Evolutionary conservation across 2,888 invertebrate genomes (phyloP), one percentile per base, ranked within the genome.

Genomic region (Anarsia innoxiella): DNA sequence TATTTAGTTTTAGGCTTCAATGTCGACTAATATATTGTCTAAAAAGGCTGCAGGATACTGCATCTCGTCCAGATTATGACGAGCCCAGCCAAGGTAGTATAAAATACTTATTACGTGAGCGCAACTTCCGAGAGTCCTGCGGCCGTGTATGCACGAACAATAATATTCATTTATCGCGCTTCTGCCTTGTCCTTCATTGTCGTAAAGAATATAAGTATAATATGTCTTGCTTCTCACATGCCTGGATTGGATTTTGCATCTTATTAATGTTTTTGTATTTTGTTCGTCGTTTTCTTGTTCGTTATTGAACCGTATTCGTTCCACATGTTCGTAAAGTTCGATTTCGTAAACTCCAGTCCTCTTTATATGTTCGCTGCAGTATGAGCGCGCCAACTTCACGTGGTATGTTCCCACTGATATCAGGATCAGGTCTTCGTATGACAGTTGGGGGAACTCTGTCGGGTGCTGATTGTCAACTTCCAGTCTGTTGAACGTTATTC

Each of bases 401-500:
- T 36, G 31, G 26, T 37, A 31, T 27, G 37, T 31, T 5, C 33
- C 33, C 6, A 33, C 10, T 26, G 33, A 5, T 1, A 33, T n/a
- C 9, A 25, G 4, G 3, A 33, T 33, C 10, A 33, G 9, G 1
- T 31, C 30, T 10, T 30, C 16, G 8, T 15, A 3, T 10, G 15
- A 2, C 9, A 30, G n/a, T n/a, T 10, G 1, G 2, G 30, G 30
- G 10, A 30, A 30, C 12, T 32, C 37, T 15, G 12, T 11, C n/a
- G 28, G 5, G n/a, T 27, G 19, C 9, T 26, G 37, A 32, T 12
- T 11, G 31, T 37, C 27, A 15, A 32, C 41, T n/a, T 27, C 36
- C n/a, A 42, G 32, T 13, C 37, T 27, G 12, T 23, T 3, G 36
- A 48, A 48, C 10, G 34, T 37, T 13, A 39, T 29, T 26, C 47